Percentiles rank a stretch among this genome's conserved stretches.
Conservation (phyloP, 2,888 invertebrate species). For the Acanthosepion lycidas region DNA sequence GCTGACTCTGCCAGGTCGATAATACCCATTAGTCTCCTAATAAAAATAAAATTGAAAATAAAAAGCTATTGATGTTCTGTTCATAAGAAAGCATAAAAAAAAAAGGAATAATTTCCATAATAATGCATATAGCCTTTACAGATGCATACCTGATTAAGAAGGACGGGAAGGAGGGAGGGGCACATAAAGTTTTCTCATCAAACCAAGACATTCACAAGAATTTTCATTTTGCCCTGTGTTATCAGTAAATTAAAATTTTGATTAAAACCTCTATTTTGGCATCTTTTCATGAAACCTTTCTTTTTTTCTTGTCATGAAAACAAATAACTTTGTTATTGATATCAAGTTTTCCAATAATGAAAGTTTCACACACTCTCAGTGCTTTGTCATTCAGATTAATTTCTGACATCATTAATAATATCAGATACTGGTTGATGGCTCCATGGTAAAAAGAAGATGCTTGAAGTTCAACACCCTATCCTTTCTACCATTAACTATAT, state of each 20-base stretch:
- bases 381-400: neutral
- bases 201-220: neutral
- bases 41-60: neutral
- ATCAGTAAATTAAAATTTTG: conserved; percentile 33
- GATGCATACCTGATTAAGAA: neutral
- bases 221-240: neutral
- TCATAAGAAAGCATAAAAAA: neutral
- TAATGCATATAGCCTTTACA: neutral
- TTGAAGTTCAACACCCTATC: neutral
- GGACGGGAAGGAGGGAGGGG: neutral
- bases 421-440: neutral
- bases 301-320: neutral
- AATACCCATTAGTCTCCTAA: neutral
- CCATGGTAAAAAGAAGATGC: neutral
- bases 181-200: no score
- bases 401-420: neutral
- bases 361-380: neutral
- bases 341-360: neutral
- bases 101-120: neutral
- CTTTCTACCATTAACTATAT: neutral
- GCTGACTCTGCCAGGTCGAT: conserved; percentile 33
- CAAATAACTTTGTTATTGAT: conserved; percentile 33
- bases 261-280: neutral
- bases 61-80: neutral
- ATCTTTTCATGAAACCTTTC: neutral